Conservation (phyloP, 1,140 invertebrate species). For the Bombus pascuorum region DNA sequence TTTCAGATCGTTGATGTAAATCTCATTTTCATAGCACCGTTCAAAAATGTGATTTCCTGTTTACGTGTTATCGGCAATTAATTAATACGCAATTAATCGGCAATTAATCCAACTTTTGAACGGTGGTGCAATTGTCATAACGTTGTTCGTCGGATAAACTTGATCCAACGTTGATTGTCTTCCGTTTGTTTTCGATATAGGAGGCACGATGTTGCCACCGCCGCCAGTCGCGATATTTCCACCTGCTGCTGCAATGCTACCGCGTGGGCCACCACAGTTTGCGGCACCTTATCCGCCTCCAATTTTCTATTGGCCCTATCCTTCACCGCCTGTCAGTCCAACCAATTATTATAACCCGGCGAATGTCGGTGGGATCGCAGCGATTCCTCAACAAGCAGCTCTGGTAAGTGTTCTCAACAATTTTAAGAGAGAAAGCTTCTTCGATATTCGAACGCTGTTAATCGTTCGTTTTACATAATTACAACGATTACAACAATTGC, state of each 20-base stretch:
- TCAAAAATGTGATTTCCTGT: neutral
- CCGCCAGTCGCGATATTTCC: conserved; percentile 80
- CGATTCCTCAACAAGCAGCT: conserved; percentile 76
- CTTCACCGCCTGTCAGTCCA: conserved; percentile 95
- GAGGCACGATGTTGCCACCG: conserved; percentile 84
- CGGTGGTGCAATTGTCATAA: neutral
- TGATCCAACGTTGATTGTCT: conserved; percentile 35
- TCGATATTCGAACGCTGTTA: neutral
- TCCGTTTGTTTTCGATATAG: conserved; percentile 70
- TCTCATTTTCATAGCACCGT: neutral
- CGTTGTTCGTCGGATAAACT: neutral
- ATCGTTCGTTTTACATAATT: neutral
- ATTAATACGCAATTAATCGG: too few relatives aligned
- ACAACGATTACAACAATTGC: neutral
- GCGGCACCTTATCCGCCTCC: conserved; percentile 84
- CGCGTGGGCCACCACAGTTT: conserved; percentile 82
- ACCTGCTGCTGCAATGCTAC: conserved; percentile 72
- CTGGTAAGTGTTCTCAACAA: conserved; percentile 64
- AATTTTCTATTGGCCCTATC: conserved; percentile 94
- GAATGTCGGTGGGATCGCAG: conserved; percentile 75
- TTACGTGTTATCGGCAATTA: neutral
- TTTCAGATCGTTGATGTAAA: neutral
- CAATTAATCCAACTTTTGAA: neutral
- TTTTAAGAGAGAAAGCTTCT: neutral
- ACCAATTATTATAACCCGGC: conserved; percentile 89